Evolutionary conservation across 1,140 invertebrate species (phyloP).

Genomic region (Zelostemma sp.): DNA sequence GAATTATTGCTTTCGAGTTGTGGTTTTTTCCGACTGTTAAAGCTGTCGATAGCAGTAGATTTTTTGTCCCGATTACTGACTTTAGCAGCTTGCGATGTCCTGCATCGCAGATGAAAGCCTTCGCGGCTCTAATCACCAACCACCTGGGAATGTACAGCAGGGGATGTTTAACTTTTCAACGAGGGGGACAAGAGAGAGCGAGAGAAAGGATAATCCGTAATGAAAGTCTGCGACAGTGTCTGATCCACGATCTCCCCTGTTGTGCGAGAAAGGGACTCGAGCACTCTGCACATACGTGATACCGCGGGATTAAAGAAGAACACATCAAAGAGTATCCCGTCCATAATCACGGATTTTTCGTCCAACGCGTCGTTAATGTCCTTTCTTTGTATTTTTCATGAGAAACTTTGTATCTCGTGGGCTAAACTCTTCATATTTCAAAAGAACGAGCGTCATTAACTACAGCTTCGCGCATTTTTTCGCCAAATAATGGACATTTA

Average conservation of each 20-base stretch:
- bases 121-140: constrained; percentile 44
- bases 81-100: constrained; percentile 21
- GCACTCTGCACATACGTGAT: constrained; percentile 31
- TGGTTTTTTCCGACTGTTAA: constrained; percentile 4
- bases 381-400: constrained; percentile 41
- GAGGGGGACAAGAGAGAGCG: constrained; percentile 31
- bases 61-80: constrained; percentile 20
- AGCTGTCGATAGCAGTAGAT: constrained; percentile 32
- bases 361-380: constrained; percentile 46
- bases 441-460: neutral
- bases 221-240: constrained; percentile 52
- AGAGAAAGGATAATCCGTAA: constrained; percentile 53
- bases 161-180: constrained; percentile 51
- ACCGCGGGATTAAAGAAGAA: constrained; percentile 45
- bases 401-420: constrained; percentile 35
- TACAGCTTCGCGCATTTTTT: too few species aligned
- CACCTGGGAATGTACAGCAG: constrained; percentile 43
- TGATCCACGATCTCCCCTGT: constrained; percentile 47
- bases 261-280: constrained; percentile 39
- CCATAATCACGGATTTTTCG: constrained; percentile 49
- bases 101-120: constrained; percentile 39
- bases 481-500: too few species aligned
- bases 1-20: constrained; percentile 27
- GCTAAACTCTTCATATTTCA: neutral
- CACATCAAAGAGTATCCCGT: constrained; percentile 47